Conservation (phyloP, 53 echinoderm and acorn worm genomes). For the Luidia sarsii region DNA sequence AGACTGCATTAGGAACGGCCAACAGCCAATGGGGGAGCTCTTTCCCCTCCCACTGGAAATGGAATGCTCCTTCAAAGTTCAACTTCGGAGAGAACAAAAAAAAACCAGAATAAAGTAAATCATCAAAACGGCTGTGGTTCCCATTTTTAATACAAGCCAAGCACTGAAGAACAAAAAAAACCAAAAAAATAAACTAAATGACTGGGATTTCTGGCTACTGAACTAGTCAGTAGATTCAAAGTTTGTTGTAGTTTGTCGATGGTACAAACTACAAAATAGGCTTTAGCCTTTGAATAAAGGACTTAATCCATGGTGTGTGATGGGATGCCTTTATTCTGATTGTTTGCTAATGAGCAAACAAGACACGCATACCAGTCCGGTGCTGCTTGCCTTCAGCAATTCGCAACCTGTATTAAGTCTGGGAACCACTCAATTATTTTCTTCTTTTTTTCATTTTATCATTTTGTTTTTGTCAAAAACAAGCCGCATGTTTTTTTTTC, state of each 20-base stretch:
- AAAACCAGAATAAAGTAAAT: neutral
- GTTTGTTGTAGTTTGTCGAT: too few relatives aligned
- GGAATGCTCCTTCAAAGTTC: constrained; percentile 36
- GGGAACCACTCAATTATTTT: constrained; percentile 42
- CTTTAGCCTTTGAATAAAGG: too few relatives aligned
- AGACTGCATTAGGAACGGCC: constrained; percentile 29
- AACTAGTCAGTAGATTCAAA: neutral
- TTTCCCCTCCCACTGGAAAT: constrained; percentile 32
- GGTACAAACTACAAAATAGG: too few relatives aligned
- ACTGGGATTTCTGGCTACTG: too few relatives aligned
- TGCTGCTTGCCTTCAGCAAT: neutral
- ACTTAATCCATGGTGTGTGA: too few relatives aligned
- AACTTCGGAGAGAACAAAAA: neutral
- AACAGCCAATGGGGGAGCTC: neutral
- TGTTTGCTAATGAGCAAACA: too few relatives aligned
- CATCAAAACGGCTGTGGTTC: constrained; percentile 35
- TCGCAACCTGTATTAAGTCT: constrained; percentile 27
- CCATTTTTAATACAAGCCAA: constrained; percentile 35
- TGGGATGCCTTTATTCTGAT: too few relatives aligned
- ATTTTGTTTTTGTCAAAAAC: too few relatives aligned
- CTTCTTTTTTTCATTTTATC: too few relatives aligned
- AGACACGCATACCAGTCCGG: neutral
- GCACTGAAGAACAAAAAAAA: too few relatives aligned
- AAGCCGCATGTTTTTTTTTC: too few relatives aligned
- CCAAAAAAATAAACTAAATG: too few relatives aligned